Evolutionary conservation across 2,797 vertebrate species (phyloP), one percentile per base, ranked within the genome.

Genomic region (Premnoplex brunnescens): DNA sequence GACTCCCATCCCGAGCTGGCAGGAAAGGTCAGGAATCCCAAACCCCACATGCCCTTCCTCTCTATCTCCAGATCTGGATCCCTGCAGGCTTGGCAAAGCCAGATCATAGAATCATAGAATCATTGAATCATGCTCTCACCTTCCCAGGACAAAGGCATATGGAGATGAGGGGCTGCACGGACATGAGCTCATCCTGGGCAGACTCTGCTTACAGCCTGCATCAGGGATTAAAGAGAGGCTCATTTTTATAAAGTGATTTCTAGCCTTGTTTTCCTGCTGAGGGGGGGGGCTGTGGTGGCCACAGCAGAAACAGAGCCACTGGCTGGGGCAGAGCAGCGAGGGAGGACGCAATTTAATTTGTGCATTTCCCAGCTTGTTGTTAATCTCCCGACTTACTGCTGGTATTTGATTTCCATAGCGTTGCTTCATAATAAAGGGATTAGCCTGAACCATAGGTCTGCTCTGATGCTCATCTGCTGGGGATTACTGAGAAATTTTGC

Each of bases 271-370:
- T 95, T 52, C 66, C 66, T 85, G 43, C 54, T 46, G 60, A n/a
- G n/a, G 49, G 43, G 43, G 22, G 43, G 20, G 43, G 63, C 72
- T 83, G 68, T 64, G 58, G 46, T 22, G 66, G n/a, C 77, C n/a
- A 26, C 55, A 27, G 56, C 41, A 66, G 75, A 54, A 77, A 56
- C 0, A 11, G 73, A 69, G 67, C 46, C 68, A 16, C 59, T 76
- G 90, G 91, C 76, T 58, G 26, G 73, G 68, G 67, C 41, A 77
- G 34, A 75, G 85, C 91, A 89, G 71, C 2, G 4, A 84, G 89
- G 72, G 71, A 78, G 58, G 46, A 62, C 30, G 85, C 94, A 96
- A 96, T 97, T 97, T 94, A 96, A 97, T 97, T 94, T 97, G 95
- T 94, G 92, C 58, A 12, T 95, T 96, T 96, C 88, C 85, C 91